Evolutionary conservation across 2,113 vertebrate genomes (phyloP).

Genomic region (Pachycephala philippinensis): DNA sequence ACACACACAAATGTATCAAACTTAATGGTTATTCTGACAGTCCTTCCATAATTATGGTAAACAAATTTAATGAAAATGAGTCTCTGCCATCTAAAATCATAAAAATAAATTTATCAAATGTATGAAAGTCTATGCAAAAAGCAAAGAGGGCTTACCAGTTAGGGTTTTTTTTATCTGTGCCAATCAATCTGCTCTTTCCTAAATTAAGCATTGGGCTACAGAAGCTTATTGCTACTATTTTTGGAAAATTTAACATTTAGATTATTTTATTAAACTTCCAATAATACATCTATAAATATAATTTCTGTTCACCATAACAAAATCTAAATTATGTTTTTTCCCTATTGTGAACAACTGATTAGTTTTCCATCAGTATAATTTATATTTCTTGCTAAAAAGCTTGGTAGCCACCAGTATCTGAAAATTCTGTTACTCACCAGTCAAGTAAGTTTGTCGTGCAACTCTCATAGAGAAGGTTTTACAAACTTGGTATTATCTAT

Average conservation of each 20-base stretch:
- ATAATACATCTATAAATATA: not conserved
- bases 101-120: not conserved
- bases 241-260: not conserved
- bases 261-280: not conserved
- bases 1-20: slow-evolving; percentile 7
- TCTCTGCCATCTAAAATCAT: not conserved
- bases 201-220: not conserved
- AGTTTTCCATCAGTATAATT: not conserved
- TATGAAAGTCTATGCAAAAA: not conserved
- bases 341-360: not conserved
- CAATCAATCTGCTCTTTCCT: not conserved
- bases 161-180: not conserved
- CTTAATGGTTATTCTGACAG: slow-evolving; percentile 16
- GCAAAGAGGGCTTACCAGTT: not conserved
- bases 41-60: slow-evolving; percentile 20
- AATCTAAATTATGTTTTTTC: not conserved
- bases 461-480: not conserved
- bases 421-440: not conserved
- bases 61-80: slow-evolving; percentile 12
- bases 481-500: not conserved
- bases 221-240: not conserved
- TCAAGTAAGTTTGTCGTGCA: not conserved
- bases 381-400: not conserved
- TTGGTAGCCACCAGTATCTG: not conserved
- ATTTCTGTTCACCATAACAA: not conserved